These are phyloP conservation scores for Apomyelois bistriatella DNA, from an alignment of 2,888 invertebrate species.

Conservation along the genomic window DNA sequence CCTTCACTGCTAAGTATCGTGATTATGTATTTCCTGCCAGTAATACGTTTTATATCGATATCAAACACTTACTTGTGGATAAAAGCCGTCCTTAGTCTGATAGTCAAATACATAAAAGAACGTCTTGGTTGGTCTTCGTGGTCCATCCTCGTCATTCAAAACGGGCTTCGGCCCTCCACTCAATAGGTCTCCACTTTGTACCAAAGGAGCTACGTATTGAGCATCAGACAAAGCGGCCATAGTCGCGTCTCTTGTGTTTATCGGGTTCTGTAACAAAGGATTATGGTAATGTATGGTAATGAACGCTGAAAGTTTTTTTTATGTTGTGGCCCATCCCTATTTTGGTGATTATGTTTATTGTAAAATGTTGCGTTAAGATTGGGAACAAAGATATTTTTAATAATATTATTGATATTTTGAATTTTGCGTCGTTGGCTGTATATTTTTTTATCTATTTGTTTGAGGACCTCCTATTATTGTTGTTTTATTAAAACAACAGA, in stretches of 20 bases:
- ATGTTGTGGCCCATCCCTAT: background rate
- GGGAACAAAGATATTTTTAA: too few relatives aligned
- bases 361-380: too few relatives aligned
- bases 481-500: too few relatives aligned
- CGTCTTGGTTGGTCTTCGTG: constrained; percentile 84
- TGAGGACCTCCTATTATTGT: too few relatives aligned
- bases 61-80: constrained; percentile 90
- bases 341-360: background rate
- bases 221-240: constrained; percentile 96
- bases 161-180: constrained; percentile 84
- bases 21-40: too few relatives aligned
- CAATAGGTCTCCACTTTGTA: constrained; percentile 90
- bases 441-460: too few relatives aligned
- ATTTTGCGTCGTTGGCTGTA: too few relatives aligned
- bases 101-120: constrained; percentile 96
- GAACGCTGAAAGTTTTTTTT: background rate
- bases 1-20: too few relatives aligned
- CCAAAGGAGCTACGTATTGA: constrained; percentile 94
- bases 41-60: too few relatives aligned
- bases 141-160: constrained; percentile 73
- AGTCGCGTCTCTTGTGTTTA: constrained; percentile 92
- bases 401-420: too few relatives aligned
- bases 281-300: constrained; percentile 22
- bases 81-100: constrained; percentile 93
- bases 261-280: constrained; percentile 84